A percentile compares a stretch with the other conserved stretches of the same genome.
Conservation (phyloP, 2,888 invertebrate genomes). For the Sminthurinus aureus region DNA sequence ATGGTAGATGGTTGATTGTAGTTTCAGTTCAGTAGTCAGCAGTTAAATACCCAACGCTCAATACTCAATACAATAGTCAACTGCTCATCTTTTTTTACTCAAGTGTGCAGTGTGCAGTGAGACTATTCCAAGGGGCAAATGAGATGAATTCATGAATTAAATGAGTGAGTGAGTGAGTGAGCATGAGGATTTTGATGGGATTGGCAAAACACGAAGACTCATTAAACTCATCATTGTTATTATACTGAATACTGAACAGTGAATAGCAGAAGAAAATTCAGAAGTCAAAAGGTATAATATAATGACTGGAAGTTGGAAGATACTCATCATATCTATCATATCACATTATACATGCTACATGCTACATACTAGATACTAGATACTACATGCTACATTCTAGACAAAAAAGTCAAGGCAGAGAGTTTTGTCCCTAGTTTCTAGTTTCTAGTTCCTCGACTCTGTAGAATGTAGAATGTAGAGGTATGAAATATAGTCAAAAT, state of each 20-base stretch:
- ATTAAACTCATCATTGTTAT: constrained; percentile 51
- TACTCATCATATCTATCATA: too few species aligned
- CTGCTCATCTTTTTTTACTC: too few species aligned
- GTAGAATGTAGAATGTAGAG: too few species aligned
- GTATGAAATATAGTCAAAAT: constrained; percentile 53
- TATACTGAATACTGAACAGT: constrained; percentile 23
- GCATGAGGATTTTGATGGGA: constrained; percentile 43
- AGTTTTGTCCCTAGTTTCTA: constrained; percentile 32
- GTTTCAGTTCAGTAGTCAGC: neutral
- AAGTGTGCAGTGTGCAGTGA: too few species aligned
- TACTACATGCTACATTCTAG: neutral
- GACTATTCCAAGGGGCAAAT: too few species aligned
- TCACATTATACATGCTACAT: neutral
- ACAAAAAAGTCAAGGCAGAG: neutral
- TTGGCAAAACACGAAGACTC: constrained; percentile 51
- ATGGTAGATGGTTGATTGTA: too few species aligned
- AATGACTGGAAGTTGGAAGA: neutral
- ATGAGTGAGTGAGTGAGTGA: neutral
- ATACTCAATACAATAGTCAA: neutral
- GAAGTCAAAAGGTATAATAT: constrained; percentile 26
- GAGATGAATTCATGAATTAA: too few species aligned
- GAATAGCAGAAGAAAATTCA: constrained; percentile 23
- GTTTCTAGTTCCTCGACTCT: too few species aligned
- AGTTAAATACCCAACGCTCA: too few species aligned
- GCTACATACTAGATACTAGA: too few species aligned